Base-by-base conservation (phyloP, 2,888 invertebrate species). In the Trilocha varians region DNA sequence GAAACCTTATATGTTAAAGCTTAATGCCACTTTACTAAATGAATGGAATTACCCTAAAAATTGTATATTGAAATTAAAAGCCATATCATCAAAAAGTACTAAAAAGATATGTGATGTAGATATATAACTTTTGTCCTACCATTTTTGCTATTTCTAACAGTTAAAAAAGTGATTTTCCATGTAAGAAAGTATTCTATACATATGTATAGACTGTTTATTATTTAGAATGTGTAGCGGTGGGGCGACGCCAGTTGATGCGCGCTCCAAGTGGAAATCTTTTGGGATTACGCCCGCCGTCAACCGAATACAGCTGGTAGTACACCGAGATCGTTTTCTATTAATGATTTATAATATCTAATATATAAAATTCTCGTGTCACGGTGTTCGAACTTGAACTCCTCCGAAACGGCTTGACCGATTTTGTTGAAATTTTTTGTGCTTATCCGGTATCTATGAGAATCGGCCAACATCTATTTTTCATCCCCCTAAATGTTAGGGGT, bases 251-350 rank as follows among this genome's bases (percentile, higher is more conserved):
- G 74, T 80, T 82, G 84, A 85, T 83, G 84, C 84, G 70, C 79
- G 83, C 85, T 79, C 79, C 82, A 78, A 86, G 86, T 86, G 85
- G 85, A 80, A 87, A 86, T 87, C 86, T 86, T 85, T 80, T 75
- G 83, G 87, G 85, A 86, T 86, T 86, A 83, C 82, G 72, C 66
- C 25, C 62, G 77, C 72, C 79, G 78, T 76, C 78, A 76, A 72
- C 77, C 71, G 63, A 52, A 49, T 57, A 53, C 37, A 34, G 69
- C 17, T 45, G 42, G 47, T 42, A 59, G 37, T 45, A 57, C 59
- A 84, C 68, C 59, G 48, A 45, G 64, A 32, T 25, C 25, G 2
- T 5, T 25, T 2, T 25, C 6, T 25, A 43, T 2, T 13, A n/a
- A n/a, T n/a, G n/a, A n/a, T 13, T 15, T 34, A 38, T 35, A 44